phyloP scores from a whole-genome alignment of 1,140 invertebrate species.

The Coptotermes formosanus region DNA sequence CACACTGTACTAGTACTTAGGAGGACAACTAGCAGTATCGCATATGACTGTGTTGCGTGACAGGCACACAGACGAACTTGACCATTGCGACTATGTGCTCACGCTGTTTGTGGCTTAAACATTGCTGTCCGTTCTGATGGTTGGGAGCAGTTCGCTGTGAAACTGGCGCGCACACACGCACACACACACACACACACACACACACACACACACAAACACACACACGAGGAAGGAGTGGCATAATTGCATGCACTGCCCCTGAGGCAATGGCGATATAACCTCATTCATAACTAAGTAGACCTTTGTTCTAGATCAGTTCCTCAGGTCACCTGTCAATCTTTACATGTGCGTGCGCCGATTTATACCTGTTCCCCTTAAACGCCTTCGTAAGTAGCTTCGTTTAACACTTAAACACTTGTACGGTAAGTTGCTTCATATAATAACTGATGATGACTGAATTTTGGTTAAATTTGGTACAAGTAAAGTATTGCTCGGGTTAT shows the following conservation, averaged over 20 bases:
- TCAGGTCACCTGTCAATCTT: no score
- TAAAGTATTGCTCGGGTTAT: no score
- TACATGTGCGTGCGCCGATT: no score
- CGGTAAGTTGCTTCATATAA: no score
- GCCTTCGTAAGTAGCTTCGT: no score
- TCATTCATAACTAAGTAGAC: not conserved
- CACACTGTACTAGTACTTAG: no score
- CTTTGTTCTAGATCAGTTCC: not conserved
- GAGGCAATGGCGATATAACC: not conserved
- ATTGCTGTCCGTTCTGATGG: not conserved
- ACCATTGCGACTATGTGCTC: not conserved
- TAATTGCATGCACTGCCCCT: not conserved
- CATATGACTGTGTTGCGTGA: not conserved
- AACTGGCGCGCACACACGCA: not conserved
- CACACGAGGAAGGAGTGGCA: not conserved
- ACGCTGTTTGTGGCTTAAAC: not conserved
- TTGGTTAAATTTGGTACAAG: no score
- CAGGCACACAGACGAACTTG: not conserved
- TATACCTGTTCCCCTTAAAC: no score
- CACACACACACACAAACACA: not conserved
- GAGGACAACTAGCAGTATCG: not conserved
- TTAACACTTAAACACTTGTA: no score
- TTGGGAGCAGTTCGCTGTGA: not conserved
- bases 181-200: not conserved
- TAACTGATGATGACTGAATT: no score